A percentile compares a stretch with the other conserved stretches of the same genome.
Evolutionary conservation across 2,113 vertebrate species (phyloP).

Genomic region (Amblyornis subalaris): DNA sequence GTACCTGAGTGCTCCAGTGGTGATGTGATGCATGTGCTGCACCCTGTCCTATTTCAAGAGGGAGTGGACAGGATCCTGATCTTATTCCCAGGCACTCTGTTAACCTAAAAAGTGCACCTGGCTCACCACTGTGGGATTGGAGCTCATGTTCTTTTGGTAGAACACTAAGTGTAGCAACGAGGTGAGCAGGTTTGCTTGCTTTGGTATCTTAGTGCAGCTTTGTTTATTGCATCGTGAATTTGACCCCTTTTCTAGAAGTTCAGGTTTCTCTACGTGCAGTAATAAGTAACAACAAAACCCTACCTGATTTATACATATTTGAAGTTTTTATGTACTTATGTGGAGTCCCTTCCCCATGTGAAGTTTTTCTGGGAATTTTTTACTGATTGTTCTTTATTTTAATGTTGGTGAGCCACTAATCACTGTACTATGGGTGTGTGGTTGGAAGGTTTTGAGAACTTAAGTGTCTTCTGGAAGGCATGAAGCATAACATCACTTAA

Average conservation of each 20-base stretch:
- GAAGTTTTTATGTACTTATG: background rate
- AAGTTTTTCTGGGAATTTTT: background rate
- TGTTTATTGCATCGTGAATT: background rate
- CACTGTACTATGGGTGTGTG: background rate
- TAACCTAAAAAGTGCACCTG: background rate
- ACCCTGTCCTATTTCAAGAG: background rate
- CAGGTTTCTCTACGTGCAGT: background rate
- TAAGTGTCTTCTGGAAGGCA: background rate
- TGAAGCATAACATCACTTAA: background rate
- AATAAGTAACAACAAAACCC: background rate
- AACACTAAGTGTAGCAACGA: background rate
- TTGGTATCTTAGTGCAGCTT: background rate
- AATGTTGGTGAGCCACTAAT: background rate
- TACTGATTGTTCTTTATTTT: background rate
- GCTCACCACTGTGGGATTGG: background rate
- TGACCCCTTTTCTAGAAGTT: background rate
- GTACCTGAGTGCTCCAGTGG: fast-evolving
- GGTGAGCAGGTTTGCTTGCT: background rate
- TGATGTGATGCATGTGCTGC: background rate
- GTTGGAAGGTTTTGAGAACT: background rate
- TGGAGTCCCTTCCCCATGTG: fast-evolving
- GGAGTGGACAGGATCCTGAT: background rate
- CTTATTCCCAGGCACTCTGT: background rate
- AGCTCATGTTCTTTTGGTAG: background rate
- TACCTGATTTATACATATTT: background rate